Evolutionary conservation across 2,888 invertebrate species (phyloP), one percentile per base, ranked within the genome.

Genomic region (Rugalucina vietnamica): DNA sequence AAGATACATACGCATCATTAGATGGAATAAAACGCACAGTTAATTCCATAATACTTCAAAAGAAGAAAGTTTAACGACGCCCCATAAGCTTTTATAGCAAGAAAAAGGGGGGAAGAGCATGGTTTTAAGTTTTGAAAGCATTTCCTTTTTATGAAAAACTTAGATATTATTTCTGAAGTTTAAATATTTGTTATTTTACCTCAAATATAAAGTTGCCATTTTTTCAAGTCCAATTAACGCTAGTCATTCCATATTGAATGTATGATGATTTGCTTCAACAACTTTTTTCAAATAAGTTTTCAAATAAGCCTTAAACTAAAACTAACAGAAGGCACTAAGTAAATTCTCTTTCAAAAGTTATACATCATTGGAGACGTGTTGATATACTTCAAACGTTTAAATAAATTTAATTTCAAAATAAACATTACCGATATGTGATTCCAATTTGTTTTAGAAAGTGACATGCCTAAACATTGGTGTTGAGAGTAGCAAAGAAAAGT

Each of bases 371-470:
- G 8, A 32, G 29, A 65, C 8, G 65, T 65, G 65, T 65, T 34
- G 65, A 65, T 65, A 32, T 65, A 65, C 29, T 65, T 65, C 65
- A 65, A 65, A 65, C 21, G 21, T 65, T 65, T 34, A n/a, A 32
- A 32, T 43, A 65, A n/a, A 65, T 65, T 65, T 65, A 65, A 65
- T 12, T 65, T 65, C 65, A 34, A 65, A 65, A 65, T 65, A 65
- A 65, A 65, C 34, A 65, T 27, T 14, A 65, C 34, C 65, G 65
- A 65, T 65, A 65, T 54, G 24, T 21, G 34, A 34, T 34, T 34
- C 65, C 34, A 32, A 65, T 65, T 65, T 65, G 65, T 65, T 65
- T 65, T 65, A 32, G 65, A 65, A 34, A 65, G 65, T 21, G 34
- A 32, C 18, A 65, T 14, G 34, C 65, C 65, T 12, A 34, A 65